phyloP scores from a whole-genome alignment of 2,797 vertebrate species.

The Monodelphis domestica region DNA sequence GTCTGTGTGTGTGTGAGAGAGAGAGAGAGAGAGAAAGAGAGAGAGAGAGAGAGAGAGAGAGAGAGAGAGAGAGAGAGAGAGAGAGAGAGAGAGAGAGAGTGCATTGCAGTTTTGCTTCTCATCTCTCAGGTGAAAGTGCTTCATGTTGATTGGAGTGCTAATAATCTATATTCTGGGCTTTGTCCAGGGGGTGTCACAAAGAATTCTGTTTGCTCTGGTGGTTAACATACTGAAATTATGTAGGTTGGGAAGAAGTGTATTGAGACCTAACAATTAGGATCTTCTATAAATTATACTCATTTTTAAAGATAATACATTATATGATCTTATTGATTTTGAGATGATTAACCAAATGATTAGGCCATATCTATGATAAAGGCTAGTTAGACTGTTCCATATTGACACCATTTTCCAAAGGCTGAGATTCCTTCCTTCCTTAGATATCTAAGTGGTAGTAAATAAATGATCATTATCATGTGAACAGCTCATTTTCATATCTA shows the following conservation, averaged over 20 bases:
- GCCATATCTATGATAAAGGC: background rate
- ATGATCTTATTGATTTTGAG: background rate
- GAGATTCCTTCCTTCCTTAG: constrained; percentile 32
- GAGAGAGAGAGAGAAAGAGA: background rate
- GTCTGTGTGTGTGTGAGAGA: too few species aligned
- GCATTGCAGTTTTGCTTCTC: constrained; percentile 54
- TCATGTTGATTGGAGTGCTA: constrained; percentile 54
- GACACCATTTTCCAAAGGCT: constrained; percentile 20
- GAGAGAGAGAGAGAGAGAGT: background rate
- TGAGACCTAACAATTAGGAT: constrained; percentile 48
- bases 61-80: constrained; percentile 40
- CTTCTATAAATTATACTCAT: constrained; percentile 49
- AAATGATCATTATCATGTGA: constrained; percentile 39
- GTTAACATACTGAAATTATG: constrained; percentile 62
- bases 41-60: too few species aligned
- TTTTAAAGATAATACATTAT: constrained; percentile 15
- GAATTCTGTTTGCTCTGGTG: constrained; percentile 48
- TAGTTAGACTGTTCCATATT: constrained; percentile 6
- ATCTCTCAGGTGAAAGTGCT: constrained; percentile 60
- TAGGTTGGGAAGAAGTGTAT: constrained; percentile 56
- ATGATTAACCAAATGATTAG: constrained; percentile 8
- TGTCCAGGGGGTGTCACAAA: constrained; percentile 53
- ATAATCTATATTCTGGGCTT: constrained; percentile 61
- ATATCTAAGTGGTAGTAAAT: constrained; percentile 55
- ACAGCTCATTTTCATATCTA: background rate